These are phyloP conservation scores for Poecilobothrus nobilitatus DNA, from an alignment of 2,888 invertebrate species.

Conservation along the genomic window DNA sequence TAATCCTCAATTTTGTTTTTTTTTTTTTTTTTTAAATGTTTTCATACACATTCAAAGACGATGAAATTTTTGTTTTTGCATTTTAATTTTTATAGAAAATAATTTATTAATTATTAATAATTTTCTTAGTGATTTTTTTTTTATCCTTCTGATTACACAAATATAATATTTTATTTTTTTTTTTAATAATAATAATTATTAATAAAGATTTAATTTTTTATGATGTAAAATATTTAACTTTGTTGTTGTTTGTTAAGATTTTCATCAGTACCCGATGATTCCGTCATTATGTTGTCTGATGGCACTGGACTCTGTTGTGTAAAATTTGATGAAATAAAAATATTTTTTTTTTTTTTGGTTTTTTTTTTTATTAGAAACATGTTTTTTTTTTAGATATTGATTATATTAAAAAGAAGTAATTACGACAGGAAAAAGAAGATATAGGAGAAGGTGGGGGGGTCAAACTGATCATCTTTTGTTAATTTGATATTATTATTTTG, in stretches of 20 bases:
- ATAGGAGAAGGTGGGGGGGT: too few relatives aligned
- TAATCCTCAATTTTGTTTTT: too few relatives aligned
- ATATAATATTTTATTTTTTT: slow-evolving; percentile 12
- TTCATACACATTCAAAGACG: not conserved
- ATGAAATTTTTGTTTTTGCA: not conserved
- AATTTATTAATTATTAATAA: not conserved
- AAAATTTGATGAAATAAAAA: slow-evolving; percentile 25
- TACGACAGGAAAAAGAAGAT: too few relatives aligned
- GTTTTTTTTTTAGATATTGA: too few relatives aligned
- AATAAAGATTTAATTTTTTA: slow-evolving; percentile 10
- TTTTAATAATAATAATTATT: not conserved
- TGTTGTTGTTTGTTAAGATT: slow-evolving; percentile 59
- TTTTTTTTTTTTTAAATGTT: too few relatives aligned
- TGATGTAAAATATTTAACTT: slow-evolving; percentile 20
- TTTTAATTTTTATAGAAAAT: slow-evolving; percentile 8
- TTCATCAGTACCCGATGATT: slow-evolving; percentile 60
- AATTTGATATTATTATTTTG: too few relatives aligned
- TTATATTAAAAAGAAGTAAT: too few relatives aligned
- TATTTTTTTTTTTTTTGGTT: not conserved
- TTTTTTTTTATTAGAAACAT: too few relatives aligned
- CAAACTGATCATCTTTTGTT: too few relatives aligned
- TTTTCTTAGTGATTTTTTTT: slow-evolving; percentile 4
- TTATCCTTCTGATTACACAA: slow-evolving; percentile 10
- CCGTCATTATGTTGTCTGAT: slow-evolving; percentile 44
- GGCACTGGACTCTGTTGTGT: slow-evolving; percentile 61